phyloP scores from a whole-genome alignment of 35 echinoderm and acorn worm species.

The Heliocidaris erythrogramma region DNA sequence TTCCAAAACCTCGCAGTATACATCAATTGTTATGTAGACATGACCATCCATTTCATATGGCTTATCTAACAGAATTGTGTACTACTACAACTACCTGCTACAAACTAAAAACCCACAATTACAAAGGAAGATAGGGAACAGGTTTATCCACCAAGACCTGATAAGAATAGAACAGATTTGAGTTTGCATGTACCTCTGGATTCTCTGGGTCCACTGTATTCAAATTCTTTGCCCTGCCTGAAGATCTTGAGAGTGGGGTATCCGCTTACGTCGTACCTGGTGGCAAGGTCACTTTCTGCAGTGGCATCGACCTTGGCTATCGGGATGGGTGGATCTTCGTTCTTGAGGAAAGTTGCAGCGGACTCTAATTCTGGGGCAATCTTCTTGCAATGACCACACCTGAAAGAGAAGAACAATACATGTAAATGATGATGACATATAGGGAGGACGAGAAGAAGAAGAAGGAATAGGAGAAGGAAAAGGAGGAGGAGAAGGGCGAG shows the following conservation, averaged over 20 bases:
- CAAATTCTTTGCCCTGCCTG: slow-evolving; percentile 81
- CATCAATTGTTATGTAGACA: no score
- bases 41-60: no score
- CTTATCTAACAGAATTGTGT: no score
- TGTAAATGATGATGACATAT: no score
- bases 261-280: slow-evolving; percentile 71
- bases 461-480: not conserved
- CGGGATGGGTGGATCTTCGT: slow-evolving; percentile 65
- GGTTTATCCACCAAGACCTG: no score
- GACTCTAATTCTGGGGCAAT: slow-evolving; percentile 84
- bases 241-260: slow-evolving; percentile 93
- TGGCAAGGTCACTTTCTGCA: slow-evolving; percentile 65
- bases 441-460: not conserved
- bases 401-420: slow-evolving; percentile 40
- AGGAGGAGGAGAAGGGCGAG: no score
- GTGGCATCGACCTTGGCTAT: slow-evolving; percentile 95
- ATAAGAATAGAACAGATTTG: not conserved
- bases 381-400: slow-evolving; percentile 98
- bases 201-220: slow-evolving; percentile 93
- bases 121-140: no score
- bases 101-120: no score
- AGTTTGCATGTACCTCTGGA: slow-evolving; percentile 50
- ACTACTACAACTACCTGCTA: no score
- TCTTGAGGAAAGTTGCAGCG: slow-evolving; percentile 60
- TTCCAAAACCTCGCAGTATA: no score